Base-by-base conservation (phyloP, 2,797 vertebrate genomes). In the Ptychobarbus kaznakovi region DNA sequence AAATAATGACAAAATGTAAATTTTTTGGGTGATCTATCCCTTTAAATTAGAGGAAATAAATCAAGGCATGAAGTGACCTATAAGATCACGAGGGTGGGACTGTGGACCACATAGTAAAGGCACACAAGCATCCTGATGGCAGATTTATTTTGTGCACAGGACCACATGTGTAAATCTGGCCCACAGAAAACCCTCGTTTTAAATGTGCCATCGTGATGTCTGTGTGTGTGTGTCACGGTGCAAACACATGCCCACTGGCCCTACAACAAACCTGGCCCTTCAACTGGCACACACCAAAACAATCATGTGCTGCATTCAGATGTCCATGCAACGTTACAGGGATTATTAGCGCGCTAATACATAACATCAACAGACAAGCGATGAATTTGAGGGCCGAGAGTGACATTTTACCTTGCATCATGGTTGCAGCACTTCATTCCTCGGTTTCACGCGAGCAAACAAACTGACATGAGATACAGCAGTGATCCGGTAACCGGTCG, bases 361-460 rank as follows among this genome's bases (percentile, higher is more conserved):
- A 11, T 20, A 61, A 80, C 38, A 28, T 65, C 18, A 53, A 15
- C 25, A 51, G 42, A 80, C 28, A 74, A 68, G 40, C 40, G 38
- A 32, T 53, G 22, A 20, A 70, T 68, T 70, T n/a, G 38, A 58
- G 42, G 84, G 69, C 84, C 84, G 11, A 53, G 20, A 25, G 56
- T 65, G 65, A 38, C 40, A 10, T 53, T 68, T 90, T 93, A 96
- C 95, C 95, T 96, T 96, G 95, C 95, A 96, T 96, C 95, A 96
- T 96, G 93, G 80, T 88, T 92, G 92, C 94, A 93, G 94, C 93
- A 95, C 95, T 92, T 95, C 95, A 96, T 95, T 91, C 95, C 95
- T 94, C 93, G 82, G 92, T 90, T 82, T 91, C 87, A 91, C 42
- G 82, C 87, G 80, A 86, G 87, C 76, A 72, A 42, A 68, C 74